Conservation (phyloP, 2,113 vertebrate species). For the Noturus placidus region DNA sequence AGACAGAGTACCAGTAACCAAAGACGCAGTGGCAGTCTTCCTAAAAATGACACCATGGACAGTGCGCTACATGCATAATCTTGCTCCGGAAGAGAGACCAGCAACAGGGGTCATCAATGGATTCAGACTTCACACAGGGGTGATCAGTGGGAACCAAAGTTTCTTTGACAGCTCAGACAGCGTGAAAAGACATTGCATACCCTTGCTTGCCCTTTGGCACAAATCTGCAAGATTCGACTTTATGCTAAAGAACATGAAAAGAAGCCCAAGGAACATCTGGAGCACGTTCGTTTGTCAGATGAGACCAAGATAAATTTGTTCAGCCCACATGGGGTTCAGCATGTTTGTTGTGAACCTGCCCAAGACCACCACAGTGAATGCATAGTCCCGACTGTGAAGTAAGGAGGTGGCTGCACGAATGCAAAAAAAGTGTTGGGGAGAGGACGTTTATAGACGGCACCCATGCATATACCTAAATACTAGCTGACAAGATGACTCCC, state of each 20-base stretch:
- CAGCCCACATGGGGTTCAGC: neutral
- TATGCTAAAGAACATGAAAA: neutral
- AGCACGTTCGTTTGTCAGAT: neutral
- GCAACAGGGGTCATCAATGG: too few species aligned
- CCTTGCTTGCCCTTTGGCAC: neutral
- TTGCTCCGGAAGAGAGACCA: neutral
- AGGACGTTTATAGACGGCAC: constrained; percentile 4
- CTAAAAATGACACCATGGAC: neutral
- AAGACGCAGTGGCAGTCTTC: neutral
- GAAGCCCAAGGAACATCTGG: neutral
- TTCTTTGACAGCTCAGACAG: neutral
- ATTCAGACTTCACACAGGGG: neutral
- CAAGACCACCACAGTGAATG: neutral
- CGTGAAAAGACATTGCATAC: neutral
- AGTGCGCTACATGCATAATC: neutral
- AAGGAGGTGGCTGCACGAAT: neutral
- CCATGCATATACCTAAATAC: constrained; percentile 2
- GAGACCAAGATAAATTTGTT: neutral
- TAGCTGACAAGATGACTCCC: constrained; percentile 1
- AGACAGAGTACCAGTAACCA: neutral
- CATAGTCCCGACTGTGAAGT: neutral
- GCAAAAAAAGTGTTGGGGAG: neutral
- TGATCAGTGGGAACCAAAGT: neutral
- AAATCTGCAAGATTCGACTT: neutral
- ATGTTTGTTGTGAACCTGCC: neutral